phyloP scores from a whole-genome alignment of 2,888 invertebrate species.

The Synergus gifuensis region DNA sequence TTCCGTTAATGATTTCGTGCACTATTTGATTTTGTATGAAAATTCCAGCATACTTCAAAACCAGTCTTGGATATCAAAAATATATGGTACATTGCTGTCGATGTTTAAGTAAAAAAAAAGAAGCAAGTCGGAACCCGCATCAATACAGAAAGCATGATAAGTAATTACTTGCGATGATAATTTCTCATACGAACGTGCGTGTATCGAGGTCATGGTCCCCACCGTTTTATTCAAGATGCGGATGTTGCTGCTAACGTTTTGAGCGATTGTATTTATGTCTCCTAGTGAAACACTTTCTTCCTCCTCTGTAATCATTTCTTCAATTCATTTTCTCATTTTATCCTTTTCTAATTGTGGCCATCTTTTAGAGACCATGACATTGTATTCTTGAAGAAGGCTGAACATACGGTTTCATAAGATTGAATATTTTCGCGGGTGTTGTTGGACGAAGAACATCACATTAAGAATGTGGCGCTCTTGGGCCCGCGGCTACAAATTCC shows the following conservation, averaged over 20 bases:
- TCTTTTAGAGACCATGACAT: not conserved
- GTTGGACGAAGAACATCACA: constrained; percentile 51
- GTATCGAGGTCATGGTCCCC: constrained; percentile 38
- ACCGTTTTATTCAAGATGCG: constrained; percentile 37
- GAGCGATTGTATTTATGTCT: constrained; percentile 12
- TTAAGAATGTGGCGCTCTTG: constrained; percentile 68
- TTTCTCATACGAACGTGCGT: constrained; percentile 23
- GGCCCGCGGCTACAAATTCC: constrained; percentile 73
- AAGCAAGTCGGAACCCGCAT: constrained; percentile 48
- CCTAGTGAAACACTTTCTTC: constrained; percentile 3
- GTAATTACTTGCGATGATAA: constrained; percentile 35
- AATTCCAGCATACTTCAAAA: not conserved
- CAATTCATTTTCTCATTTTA: not conserved
- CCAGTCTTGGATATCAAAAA: constrained; percentile 26
- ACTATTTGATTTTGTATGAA: constrained; percentile 7
- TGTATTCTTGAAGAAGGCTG: constrained; percentile 7
- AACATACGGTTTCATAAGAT: constrained; percentile 31
- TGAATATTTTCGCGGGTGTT: constrained; percentile 38
- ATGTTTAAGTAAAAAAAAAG: constrained; percentile 28
- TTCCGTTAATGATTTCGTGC: constrained; percentile 7
- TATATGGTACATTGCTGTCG: constrained; percentile 20
- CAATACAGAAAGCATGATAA: constrained; percentile 38
- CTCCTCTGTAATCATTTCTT: not conserved
- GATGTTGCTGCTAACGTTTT: constrained; percentile 29
- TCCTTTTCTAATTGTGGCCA: not conserved